Evolutionary conservation across 1,140 invertebrate genomes (phyloP).

Genomic region (Drosophila obscura): DNA sequence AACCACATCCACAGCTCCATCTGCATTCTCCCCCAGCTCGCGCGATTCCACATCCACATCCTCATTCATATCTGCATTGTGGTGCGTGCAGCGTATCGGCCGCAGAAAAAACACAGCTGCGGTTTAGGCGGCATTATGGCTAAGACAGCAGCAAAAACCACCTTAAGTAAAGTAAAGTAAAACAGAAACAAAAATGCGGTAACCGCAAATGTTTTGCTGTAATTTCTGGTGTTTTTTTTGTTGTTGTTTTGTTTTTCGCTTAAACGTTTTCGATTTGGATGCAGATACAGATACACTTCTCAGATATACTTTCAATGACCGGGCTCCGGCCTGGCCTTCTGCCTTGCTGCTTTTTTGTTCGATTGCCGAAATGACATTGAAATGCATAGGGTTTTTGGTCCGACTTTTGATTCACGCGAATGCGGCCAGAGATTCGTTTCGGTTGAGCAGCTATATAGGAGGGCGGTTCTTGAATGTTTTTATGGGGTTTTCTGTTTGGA

Average conservation of each 20-base stretch:
- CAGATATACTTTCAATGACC: slow-evolving; percentile 48
- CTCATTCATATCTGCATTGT: slow-evolving; percentile 43
- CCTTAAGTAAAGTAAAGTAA: too few species aligned
- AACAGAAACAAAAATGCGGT: slow-evolving; percentile 28
- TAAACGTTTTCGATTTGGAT: slow-evolving; percentile 51
- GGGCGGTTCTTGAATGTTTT: slow-evolving; percentile 23
- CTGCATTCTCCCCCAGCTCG: background rate
- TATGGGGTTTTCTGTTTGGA: background rate
- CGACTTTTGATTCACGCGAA: slow-evolving; percentile 4
- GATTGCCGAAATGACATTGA: slow-evolving; percentile 64
- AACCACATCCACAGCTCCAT: slow-evolving; percentile 5
- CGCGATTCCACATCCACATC: slow-evolving; percentile 38
- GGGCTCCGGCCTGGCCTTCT: slow-evolving; percentile 18
- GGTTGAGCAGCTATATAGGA: slow-evolving; percentile 28
- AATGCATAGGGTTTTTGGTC: slow-evolving; percentile 32
- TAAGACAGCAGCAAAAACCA: slow-evolving; percentile 32
- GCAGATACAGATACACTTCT: slow-evolving; percentile 20
- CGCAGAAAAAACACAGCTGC: slow-evolving; percentile 50
- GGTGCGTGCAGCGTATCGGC: slow-evolving; percentile 51
- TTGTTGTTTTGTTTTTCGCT: slow-evolving; percentile 28
- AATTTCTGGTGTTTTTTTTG: slow-evolving; percentile 51
- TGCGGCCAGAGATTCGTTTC: slow-evolving; percentile 26
- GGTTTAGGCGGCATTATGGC: slow-evolving; percentile 56
- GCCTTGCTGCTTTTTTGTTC: slow-evolving; percentile 29
- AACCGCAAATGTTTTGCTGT: slow-evolving; percentile 69